Evolutionary conservation across 37 sponge, comb jelly and placozoan genomes (phyloP).

Genomic region (Geodia barretti): DNA sequence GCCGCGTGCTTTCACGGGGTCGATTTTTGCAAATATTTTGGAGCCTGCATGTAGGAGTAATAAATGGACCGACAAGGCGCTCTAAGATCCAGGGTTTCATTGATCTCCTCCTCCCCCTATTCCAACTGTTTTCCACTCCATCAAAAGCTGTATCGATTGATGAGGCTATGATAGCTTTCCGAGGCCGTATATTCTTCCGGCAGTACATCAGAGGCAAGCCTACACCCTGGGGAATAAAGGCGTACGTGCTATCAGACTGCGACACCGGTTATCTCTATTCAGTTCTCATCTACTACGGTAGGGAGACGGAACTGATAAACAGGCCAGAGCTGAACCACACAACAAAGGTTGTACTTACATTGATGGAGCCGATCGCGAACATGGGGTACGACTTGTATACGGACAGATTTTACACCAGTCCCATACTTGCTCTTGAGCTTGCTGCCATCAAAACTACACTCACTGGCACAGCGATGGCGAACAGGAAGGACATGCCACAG

Average conservation of each 20-base stretch:
- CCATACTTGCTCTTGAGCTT: too few relatives aligned
- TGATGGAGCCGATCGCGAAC: background rate
- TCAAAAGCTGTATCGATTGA: background rate
- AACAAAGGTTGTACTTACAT: background rate
- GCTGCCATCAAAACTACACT: too few relatives aligned
- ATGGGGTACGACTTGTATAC: background rate
- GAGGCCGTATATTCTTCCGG: background rate
- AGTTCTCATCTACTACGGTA: background rate
- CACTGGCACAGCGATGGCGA: too few relatives aligned
- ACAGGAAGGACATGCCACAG: too few relatives aligned
- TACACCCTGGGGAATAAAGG: slow-evolving; percentile 1
- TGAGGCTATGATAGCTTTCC: background rate
- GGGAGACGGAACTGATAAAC: background rate
- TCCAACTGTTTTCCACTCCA: background rate
- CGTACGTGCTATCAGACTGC: background rate
- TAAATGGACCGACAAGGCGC: background rate
- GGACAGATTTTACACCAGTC: slow-evolving; percentile 3
- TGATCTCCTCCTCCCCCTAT: background rate
- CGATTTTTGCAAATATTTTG: background rate
- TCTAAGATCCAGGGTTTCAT: slow-evolving; percentile 1
- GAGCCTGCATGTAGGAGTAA: background rate
- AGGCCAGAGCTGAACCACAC: background rate
- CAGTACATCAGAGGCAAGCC: background rate
- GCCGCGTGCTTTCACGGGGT: background rate
- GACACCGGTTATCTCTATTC: background rate